phyloP scores from a whole-genome alignment of 1,140 invertebrate genomes.

The Ceratina australensis region DNA sequence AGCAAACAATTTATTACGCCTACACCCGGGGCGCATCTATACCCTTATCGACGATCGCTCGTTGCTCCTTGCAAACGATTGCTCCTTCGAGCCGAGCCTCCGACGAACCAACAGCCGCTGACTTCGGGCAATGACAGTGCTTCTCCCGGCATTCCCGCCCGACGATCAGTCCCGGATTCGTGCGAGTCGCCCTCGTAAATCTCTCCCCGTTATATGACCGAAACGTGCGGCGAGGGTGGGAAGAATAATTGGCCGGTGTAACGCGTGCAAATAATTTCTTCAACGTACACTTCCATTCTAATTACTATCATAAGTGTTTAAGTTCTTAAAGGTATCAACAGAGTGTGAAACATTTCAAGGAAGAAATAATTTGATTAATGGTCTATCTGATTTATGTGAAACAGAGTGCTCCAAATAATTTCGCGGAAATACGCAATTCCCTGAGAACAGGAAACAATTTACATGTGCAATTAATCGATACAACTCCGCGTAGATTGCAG shows the following conservation, averaged over 20 bases:
- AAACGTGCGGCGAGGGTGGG: neutral
- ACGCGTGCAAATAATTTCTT: neutral
- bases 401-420: too few relatives aligned
- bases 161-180: neutral
- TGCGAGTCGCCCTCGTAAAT: slow-evolving; percentile 11
- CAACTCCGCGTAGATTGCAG: too few relatives aligned
- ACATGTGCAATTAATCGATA: too few relatives aligned
- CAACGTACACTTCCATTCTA: neutral
- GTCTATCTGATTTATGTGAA: neutral
- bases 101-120: slow-evolving; percentile 40
- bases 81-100: slow-evolving; percentile 54
- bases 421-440: too few relatives aligned
- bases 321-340: neutral
- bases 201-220: neutral
- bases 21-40: slow-evolving; percentile 63
- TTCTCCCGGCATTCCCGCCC: slow-evolving; percentile 14
- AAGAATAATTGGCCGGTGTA: neutral
- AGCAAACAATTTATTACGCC: slow-evolving; percentile 68
- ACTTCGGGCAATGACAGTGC: slow-evolving; percentile 29
- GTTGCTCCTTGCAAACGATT: slow-evolving; percentile 60
- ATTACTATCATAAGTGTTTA: neutral
- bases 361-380: neutral
- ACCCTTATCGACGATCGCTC: slow-evolving; percentile 61
- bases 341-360: neutral
- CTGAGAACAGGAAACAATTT: too few relatives aligned